Evolutionary conservation across 2,888 invertebrate genomes (phyloP), one percentile per base, ranked within the genome.

Genomic region (Xestia sexstrigata): DNA sequence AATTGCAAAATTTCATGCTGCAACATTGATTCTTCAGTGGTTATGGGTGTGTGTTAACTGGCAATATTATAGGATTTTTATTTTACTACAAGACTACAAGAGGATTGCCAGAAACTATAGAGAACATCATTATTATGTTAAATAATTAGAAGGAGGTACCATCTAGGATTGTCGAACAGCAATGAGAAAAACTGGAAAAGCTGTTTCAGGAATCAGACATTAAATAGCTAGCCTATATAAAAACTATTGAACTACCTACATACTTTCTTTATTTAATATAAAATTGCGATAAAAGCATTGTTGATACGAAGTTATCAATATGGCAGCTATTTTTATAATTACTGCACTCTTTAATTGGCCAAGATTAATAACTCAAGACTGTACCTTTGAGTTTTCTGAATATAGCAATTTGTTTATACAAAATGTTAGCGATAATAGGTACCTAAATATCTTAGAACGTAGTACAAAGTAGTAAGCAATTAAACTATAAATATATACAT

Each of bases 401-500:
- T 15, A 23, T 8, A 4, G 52, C 5, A 62, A 20, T 62, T 39
- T 62, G 13, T 67, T 52, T 63, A 52, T 67, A 35, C 35, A 35
- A 5, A 4, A 35, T 35, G 6, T 35, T 35, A 17, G 15, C 62
- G 74, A 79, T 74, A 62, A 60, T n/a, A 35, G 35, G 35, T 35
- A 79, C 23, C 26, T 75, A 26, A 4, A 60, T 63, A 55, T 68
- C 42, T 42, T n/a, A 47, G 30, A 63, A 68, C n/a, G 49, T 76
- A 81, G 69, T 76, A 81, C 76, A 73, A 79, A 76, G n/a, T 76
- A 49, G 63, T 62, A 47, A 62, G 30, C 55, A 58, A 75, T 81
- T 69, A 65, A 75, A 65, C 20, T 35, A 35, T 35, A 35, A 8
- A 39, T 39, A 39, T 49, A 65, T 79, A 75, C 6, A 3, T 5